Conservation (phyloP, 2,797 vertebrate species). For the Heliangelus exortis region DNA sequence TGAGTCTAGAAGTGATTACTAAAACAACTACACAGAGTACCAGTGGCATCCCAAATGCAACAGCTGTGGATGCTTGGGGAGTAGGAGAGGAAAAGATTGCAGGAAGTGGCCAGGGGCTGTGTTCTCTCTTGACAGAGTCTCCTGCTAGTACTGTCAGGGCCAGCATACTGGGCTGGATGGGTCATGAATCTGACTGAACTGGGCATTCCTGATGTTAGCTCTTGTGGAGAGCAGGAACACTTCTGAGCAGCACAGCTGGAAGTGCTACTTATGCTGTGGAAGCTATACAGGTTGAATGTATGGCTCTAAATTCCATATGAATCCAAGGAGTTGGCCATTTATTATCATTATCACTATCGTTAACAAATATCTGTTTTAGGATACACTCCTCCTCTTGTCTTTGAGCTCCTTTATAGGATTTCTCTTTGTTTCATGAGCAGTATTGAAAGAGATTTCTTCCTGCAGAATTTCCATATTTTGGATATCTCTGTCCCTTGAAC, state of each 20-base stretch:
- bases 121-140: neutral
- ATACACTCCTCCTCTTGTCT: neutral
- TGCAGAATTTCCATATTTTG: neutral
- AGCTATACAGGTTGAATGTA: neutral
- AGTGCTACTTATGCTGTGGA: neutral
- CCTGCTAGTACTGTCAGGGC: neutral
- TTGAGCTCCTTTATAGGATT: neutral
- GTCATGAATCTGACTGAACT: fast-evolving
- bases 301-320: neutral
- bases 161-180: fast-evolving
- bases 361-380: neutral
- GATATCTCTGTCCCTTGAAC: neutral
- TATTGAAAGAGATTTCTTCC: neutral
- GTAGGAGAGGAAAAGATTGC: neutral
- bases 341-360: neutral
- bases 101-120: neutral
- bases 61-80: neutral
- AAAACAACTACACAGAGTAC: neutral
- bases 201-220: neutral
- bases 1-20: neutral
- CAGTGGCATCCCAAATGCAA: neutral
- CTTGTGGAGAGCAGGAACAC: neutral
- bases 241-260: neutral
- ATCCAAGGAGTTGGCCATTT: neutral
- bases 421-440: neutral